A percentile compares a stretch with the other conserved stretches of the same genome.
Evolutionary conservation across 2,113 vertebrate species (phyloP).

Genomic region (Cheilinus undulatus): DNA sequence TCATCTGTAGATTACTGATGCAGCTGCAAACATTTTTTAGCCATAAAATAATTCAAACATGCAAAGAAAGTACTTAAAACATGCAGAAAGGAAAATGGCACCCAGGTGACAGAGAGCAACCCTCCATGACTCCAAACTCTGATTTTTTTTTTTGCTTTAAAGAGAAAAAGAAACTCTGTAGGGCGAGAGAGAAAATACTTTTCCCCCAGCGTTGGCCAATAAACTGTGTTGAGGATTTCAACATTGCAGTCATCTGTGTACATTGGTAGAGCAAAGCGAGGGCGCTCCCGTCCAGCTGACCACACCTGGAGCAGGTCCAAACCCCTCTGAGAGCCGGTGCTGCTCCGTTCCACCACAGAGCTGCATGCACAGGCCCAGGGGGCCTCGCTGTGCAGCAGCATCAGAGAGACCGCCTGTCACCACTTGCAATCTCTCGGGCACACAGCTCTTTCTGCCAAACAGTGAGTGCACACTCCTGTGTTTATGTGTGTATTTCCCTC

Average conservation of each 20-base stretch:
- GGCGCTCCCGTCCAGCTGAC: slow-evolving; percentile 72
- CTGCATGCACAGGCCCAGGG: slow-evolving; percentile 62
- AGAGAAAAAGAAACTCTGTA: not conserved
- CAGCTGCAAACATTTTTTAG: not conserved
- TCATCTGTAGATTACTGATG: not conserved
- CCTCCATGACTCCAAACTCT: not conserved
- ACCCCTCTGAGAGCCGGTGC: slow-evolving; percentile 47
- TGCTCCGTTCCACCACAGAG: slow-evolving; percentile 70
- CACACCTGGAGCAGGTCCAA: slow-evolving; percentile 70
- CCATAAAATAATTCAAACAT: not conserved
- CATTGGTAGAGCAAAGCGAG: slow-evolving; percentile 61
- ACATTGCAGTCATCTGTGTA: slow-evolving; percentile 55
- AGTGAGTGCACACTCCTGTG: not conserved
- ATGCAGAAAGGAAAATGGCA: not conserved
- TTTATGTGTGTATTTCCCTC: slow-evolving; percentile 24
- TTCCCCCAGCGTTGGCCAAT: slow-evolving; percentile 8
- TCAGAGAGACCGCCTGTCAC: slow-evolving; percentile 66
- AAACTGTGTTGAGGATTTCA: slow-evolving; percentile 39
- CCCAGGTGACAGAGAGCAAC: not conserved
- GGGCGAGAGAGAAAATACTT: slow-evolving; percentile 17
- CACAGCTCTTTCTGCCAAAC: not conserved
- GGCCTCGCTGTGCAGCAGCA: slow-evolving; percentile 55
- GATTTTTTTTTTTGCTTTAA: not conserved
- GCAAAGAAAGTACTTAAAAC: not conserved
- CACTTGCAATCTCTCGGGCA: slow-evolving; percentile 38